phyloP scores from a whole-genome alignment of 2,888 invertebrate genomes.

The Meiosimyza decipiens region DNA sequence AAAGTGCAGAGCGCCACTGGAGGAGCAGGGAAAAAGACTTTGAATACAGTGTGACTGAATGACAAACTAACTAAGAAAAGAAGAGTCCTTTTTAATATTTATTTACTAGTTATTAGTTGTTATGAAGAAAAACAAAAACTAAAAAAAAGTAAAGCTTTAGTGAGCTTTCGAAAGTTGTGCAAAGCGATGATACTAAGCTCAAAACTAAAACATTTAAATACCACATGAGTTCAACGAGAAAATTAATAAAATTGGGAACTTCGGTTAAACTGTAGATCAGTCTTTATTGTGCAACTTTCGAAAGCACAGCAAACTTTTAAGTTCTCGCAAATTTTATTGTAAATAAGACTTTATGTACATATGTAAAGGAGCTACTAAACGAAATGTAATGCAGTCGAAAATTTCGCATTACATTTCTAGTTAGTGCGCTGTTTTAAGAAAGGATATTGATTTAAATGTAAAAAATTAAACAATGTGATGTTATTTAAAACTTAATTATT shows the following conservation, averaged over 20 bases:
- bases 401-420: no score
- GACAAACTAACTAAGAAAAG: not conserved
- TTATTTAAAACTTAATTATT: conserved; percentile 9
- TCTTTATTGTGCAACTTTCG: no score
- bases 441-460: not conserved
- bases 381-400: no score
- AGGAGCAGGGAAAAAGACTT: not conserved
- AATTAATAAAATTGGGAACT: not conserved
- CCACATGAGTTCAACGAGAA: not conserved
- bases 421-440: not conserved
- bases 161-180: not conserved
- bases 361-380: no score
- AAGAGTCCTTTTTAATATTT: conserved; percentile 16
- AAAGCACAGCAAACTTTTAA: no score
- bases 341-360: no score
- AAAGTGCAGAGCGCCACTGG: not conserved
- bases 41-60: conserved; percentile 14
- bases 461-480: conserved; percentile 11
- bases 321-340: no score
- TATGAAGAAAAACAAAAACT: not conserved
- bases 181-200: not conserved
- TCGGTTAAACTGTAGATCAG: no score
- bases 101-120: conserved; percentile 2
- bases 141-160: conserved; percentile 21
- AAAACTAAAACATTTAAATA: not conserved